Evolutionary conservation across 2,888 invertebrate genomes (phyloP).

Genomic region (Junonia oenone): DNA sequence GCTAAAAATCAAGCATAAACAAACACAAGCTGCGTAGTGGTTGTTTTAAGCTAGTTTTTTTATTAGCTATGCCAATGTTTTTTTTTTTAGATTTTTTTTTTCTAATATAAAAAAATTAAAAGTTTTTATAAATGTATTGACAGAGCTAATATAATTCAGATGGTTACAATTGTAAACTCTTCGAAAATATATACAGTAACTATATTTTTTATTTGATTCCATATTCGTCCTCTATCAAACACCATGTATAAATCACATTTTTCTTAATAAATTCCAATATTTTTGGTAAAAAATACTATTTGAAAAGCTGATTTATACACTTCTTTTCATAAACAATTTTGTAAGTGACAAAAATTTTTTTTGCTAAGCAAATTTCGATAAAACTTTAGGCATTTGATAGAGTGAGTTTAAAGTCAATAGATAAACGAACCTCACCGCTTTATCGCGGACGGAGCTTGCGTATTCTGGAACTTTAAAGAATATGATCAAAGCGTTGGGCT

Average conservation of each 20-base stretch:
- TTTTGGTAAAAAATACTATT: neutral
- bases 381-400: conserved; percentile 18
- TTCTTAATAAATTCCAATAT: too few relatives aligned
- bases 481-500: conserved; percentile 34
- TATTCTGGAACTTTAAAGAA: conserved; percentile 41
- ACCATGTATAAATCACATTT: neutral
- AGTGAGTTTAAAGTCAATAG: conserved; percentile 22
- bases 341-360: too few relatives aligned
- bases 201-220: conserved; percentile 10
- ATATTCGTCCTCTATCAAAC: conserved; percentile 18
- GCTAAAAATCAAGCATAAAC: conserved; percentile 59
- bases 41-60: conserved; percentile 23
- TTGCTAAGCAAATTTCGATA: too few relatives aligned
- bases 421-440: conserved; percentile 37
- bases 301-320: neutral
- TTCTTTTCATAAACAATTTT: too few relatives aligned
- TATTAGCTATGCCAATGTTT: conserved; percentile 22
- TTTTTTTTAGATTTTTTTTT: neutral
- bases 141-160: conserved; percentile 17
- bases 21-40: conserved; percentile 60
- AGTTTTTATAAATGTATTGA: conserved; percentile 1
- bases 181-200: too few relatives aligned
- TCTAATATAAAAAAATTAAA: neutral
- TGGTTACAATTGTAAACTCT: neutral
- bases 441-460: conserved; percentile 31